phyloP scores from a whole-genome alignment of 2,113 vertebrate species.

The Burhinus oedicnemus region DNA sequence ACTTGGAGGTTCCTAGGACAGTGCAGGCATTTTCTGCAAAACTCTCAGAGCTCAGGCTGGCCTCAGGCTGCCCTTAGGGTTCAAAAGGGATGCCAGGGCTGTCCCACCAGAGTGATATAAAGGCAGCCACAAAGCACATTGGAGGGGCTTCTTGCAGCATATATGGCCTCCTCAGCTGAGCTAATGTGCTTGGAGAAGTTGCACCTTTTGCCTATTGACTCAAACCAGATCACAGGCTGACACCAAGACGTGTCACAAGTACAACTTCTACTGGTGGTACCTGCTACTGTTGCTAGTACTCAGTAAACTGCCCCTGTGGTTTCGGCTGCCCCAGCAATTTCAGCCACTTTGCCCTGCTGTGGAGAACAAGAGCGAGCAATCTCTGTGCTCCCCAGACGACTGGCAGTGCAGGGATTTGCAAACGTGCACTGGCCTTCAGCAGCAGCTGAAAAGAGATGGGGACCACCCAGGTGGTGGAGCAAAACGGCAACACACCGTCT shows the following conservation, averaged over 20 bases:
- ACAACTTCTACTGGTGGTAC: background rate
- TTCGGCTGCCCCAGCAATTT: background rate
- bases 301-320: background rate
- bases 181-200: background rate
- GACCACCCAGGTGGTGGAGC: background rate
- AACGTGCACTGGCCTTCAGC: background rate
- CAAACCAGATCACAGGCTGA: background rate
- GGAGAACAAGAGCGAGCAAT: background rate
- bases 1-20: background rate
- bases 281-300: background rate
- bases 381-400: background rate
- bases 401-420: fast-evolving
- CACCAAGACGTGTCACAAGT: background rate
- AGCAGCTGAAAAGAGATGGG: background rate
- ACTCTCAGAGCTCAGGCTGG: background rate
- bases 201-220: background rate
- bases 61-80: background rate
- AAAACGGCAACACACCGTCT: background rate
- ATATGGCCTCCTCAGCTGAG: background rate
- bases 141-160: background rate
- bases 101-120: background rate
- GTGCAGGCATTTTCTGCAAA: background rate
- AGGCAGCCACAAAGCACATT: background rate
- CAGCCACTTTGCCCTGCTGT: background rate
- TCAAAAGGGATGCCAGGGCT: background rate